Evolutionary conservation across 2,797 vertebrate species (phyloP), one percentile per base, ranked within the genome.

Genomic region (Champsocephalus gunnari): DNA sequence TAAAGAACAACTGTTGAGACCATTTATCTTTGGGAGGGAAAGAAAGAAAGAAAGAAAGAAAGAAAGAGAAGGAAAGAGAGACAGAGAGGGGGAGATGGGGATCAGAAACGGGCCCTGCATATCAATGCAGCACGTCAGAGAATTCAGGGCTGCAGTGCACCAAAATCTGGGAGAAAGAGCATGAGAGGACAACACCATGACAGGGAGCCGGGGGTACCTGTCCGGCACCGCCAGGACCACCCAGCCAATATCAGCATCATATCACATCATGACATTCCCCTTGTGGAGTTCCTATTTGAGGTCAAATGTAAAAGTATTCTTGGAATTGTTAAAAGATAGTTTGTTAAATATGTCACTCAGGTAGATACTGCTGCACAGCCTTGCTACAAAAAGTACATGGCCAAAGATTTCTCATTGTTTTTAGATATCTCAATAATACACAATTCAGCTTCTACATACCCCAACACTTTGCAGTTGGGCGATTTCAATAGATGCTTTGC

Each of bases 91-190:
- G 24, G 66, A 79, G 61, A 94, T 93, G 94, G 89, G 90, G 92
- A 94, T 93, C 92, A 94, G 93, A 93, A 93, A 92, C 92, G 92
- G 93, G 89, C 88, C 93, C 94, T 94, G 97, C 97, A 98, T 97
- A 97, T 96, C 96, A 98, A 98, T 98, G 96, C 95, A 96, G 88
- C 94, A 91, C 81, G 94, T 95, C 94, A 85, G 84, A 87, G 73
- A 95, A 95, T 93, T 93, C 93, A 96, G 95, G 94, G 93, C 96
- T 97, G 97, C 94, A 98, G 96, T 98, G 97, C 97, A 98, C 96
- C 97, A 98, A 97, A 98, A 96, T 77, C 83, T 88, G 78, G 77
- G 66, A 91, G 84, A 84, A 86, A 71, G 79, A 84, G 85, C 75
- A 72, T 19, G 2, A 72, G 79, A 85, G 81, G 75, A 90, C 75